Conservation (phyloP, 2,113 vertebrate species). For the Xenopus borealis region DNA sequence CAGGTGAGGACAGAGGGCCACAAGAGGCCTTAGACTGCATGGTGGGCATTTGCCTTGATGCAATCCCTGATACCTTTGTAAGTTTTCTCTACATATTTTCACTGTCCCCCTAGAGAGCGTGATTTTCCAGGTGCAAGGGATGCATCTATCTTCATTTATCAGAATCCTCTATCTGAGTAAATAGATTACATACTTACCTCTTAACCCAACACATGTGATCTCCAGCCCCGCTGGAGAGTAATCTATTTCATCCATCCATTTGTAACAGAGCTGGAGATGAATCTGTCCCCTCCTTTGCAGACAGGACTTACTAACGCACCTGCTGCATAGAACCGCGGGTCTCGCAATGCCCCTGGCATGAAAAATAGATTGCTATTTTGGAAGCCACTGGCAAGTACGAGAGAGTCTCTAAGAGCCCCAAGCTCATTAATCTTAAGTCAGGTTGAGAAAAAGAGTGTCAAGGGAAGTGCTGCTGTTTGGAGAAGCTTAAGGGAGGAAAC, state of each 20-base stretch:
- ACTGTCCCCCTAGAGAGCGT: background rate
- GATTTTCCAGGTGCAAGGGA: conserved; percentile 16
- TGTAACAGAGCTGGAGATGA: conserved; percentile 36
- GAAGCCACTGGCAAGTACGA: conserved; percentile 41
- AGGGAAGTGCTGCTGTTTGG: conserved; percentile 16
- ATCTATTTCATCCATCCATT: conserved; percentile 42
- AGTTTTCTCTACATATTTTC: background rate
- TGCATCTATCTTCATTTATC: conserved; percentile 34
- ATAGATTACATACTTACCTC: conserved; percentile 37
- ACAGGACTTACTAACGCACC: conserved; percentile 30
- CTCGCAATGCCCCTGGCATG: conserved; percentile 26
- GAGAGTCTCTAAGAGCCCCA: conserved; percentile 29
- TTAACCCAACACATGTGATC: conserved; percentile 41
- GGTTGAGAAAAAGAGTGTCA: conserved; percentile 32
- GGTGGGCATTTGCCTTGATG: background rate
- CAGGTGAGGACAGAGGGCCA: background rate
- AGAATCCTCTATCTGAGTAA: conserved; percentile 17
- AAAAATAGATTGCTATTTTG: conserved; percentile 45
- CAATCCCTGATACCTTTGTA: background rate
- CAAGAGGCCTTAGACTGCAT: background rate
- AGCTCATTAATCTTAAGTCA: conserved; percentile 42
- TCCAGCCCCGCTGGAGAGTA: conserved; percentile 38
- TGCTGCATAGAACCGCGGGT: conserved; percentile 37
- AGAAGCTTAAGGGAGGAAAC: conserved; percentile 3
- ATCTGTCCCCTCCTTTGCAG: conserved; percentile 30